Base-by-base conservation (phyloP, 2,797 vertebrate species). In the Tinamus major region DNA sequence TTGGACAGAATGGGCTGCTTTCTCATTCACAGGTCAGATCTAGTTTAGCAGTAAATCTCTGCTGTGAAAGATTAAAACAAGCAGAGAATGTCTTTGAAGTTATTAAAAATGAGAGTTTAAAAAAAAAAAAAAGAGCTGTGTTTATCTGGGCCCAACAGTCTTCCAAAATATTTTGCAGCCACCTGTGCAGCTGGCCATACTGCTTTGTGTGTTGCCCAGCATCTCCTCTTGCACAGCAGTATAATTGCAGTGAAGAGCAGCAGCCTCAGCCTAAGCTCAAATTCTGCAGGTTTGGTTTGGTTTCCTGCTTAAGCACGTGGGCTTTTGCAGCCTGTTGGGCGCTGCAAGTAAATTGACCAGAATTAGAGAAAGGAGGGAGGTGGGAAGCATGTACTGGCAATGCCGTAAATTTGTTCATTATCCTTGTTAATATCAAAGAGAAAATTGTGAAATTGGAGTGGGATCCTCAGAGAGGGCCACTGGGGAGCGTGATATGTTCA, bases 61-160 rank as follows among this genome's bases (percentile, higher is more conserved):
- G 91, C 96, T 94, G 95, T 95, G 86, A 95, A 94, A 93, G 92
- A 97, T 98, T 97, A 98, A 97, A 98, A 96, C 94, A 95, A 98
- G 96, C 97, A 97, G 96, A 91, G 95, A 97, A 95, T 85, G 95
- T 98, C 97, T 92, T 92, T 97, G 89, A 83, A 95, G 93, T 97
- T 98, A 98, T 97, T 98, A 98, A 98, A 98, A 98, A 97, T 97
- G 98, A 97, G 97, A 97, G 91, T 94, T 46, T 19, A 18, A 44
- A 17, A 18, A 48, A 48, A 48, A 48, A 48, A 92, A 89, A 82
- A 85, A 91, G 41, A 89, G 77, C 96, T 69, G 39, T 79, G 84
- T 81, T 87, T 91, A 94, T 94, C 72, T 61, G 86, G 69, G 75
- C 79, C 70, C 51, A 89, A 56, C 35, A 82, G 79, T n/a, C 48